phyloP scores from a whole-genome alignment of 2,113 vertebrate species.

The Brachyhypopomus occidentalis region DNA sequence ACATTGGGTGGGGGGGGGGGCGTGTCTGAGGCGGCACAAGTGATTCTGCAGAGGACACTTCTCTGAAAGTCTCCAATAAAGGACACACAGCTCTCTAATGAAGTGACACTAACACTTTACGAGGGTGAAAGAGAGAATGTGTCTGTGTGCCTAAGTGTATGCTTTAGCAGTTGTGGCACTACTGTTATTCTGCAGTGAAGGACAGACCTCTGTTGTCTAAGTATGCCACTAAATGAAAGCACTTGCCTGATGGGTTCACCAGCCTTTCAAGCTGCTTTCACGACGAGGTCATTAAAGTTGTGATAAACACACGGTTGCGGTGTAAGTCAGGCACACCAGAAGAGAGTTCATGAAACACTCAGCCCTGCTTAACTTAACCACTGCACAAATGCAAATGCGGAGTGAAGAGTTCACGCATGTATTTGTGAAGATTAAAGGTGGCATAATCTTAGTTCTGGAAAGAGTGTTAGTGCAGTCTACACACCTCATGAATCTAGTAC shows the following conservation, averaged over 20 bases:
- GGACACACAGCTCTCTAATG: not conserved
- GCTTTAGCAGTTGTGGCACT: not conserved
- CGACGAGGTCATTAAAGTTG: not conserved
- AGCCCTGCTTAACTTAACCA: not conserved
- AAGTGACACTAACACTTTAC: not conserved
- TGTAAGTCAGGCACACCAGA: conserved; percentile 21
- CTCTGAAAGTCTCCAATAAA: conserved; percentile 24
- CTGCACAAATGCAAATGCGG: not conserved
- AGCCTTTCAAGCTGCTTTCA: not conserved
- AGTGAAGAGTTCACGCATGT: not conserved
- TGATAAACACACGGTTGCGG: conserved; percentile 11
- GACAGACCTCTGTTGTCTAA: conserved; percentile 8
- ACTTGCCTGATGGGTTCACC: not conserved
- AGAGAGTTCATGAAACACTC: not conserved
- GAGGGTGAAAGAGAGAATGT: not conserved
- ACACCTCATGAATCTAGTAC: not conserved
- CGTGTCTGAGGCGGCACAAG: not conserved
- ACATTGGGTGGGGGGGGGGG: too few species aligned
- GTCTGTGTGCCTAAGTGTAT: not conserved
- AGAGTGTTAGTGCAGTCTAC: not conserved
- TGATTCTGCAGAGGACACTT: conserved; percentile 31
- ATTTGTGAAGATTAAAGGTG: not conserved
- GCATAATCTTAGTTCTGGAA: not conserved
- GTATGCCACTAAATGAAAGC: conserved; percentile 14
- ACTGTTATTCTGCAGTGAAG: conserved; percentile 15